phyloP scores from a whole-genome alignment of 2,888 invertebrate genomes.

The Noctua pronuba region DNA sequence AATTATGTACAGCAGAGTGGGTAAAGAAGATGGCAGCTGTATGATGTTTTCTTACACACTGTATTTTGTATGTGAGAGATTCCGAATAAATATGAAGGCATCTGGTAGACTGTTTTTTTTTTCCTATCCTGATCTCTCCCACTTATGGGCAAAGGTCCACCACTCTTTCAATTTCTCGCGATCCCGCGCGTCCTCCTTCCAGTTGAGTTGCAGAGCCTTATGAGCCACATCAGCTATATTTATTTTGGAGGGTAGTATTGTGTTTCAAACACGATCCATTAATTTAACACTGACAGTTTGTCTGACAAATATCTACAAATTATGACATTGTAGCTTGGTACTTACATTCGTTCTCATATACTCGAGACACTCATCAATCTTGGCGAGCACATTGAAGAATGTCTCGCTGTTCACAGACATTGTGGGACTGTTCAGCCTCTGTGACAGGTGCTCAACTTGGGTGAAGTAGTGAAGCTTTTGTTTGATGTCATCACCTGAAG shows the following conservation, averaged over 20 bases:
- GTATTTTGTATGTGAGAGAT: not conserved
- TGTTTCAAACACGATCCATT: too few relatives aligned
- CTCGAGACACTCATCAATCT: constrained; percentile 96
- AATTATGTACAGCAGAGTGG: not conserved
- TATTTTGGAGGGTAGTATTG: too few relatives aligned
- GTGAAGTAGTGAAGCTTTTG: constrained; percentile 96
- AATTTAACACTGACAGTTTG: not conserved
- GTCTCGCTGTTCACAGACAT: constrained; percentile 95
- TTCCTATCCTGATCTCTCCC: too few relatives aligned
- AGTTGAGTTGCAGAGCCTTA: too few relatives aligned
- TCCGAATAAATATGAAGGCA: not conserved
- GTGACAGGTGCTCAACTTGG: constrained; percentile 95
- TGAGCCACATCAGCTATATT: too few relatives aligned
- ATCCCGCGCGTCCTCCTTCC: too few relatives aligned
- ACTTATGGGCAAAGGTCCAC: too few relatives aligned
- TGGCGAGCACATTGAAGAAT: constrained; percentile 95
- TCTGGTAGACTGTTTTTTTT: not conserved
- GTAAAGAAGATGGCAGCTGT: not conserved
- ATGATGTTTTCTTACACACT: not conserved
- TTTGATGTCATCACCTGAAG: constrained; percentile 92
- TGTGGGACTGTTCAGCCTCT: constrained; percentile 94
- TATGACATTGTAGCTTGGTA: constrained; percentile 26
- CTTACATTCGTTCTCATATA: constrained; percentile 96
- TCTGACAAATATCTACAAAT: not conserved
- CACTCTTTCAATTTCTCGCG: too few relatives aligned